phyloP scores from a whole-genome alignment of 1,140 invertebrate genomes.

The Nephila pilipes region DNA sequence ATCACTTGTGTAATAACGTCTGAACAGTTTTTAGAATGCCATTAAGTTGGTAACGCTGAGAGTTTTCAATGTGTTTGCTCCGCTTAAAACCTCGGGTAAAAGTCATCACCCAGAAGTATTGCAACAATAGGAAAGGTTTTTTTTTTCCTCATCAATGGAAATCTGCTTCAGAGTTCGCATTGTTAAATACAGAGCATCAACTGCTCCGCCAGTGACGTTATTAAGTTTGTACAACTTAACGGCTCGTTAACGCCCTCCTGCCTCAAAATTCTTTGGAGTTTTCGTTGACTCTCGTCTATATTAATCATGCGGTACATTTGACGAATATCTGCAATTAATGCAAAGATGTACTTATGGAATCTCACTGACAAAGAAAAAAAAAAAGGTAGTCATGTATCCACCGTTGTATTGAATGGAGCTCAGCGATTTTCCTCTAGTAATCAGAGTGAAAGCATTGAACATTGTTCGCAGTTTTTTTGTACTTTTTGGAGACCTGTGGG shows the following conservation, averaged over 20 bases:
- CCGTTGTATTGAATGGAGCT: slow-evolving; percentile 66
- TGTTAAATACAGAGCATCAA: slow-evolving; percentile 76
- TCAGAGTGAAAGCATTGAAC: slow-evolving; percentile 20
- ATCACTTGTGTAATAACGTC: slow-evolving; percentile 10
- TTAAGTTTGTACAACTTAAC: slow-evolving; percentile 79
- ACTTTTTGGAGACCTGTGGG: not conserved
- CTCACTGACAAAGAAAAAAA: slow-evolving; percentile 67
- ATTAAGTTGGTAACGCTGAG: not conserved
- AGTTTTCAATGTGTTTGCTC: slow-evolving; percentile 7
- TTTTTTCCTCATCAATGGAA: slow-evolving; percentile 77
- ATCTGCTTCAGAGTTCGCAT: slow-evolving; percentile 79
- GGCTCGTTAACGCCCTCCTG: slow-evolving; percentile 77
- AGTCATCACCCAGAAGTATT: slow-evolving; percentile 68
- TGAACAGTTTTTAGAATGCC: not conserved
- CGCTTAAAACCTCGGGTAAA: slow-evolving; percentile 79
- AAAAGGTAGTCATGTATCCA: slow-evolving; percentile 55
- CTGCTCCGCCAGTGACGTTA: slow-evolving; percentile 80
- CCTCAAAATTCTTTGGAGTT: slow-evolving; percentile 82
- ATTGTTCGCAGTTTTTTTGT: slow-evolving; percentile 71
- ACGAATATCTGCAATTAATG: slow-evolving; percentile 71
- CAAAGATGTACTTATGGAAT: slow-evolving; percentile 65
- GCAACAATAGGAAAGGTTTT: slow-evolving; percentile 42
- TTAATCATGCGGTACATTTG: slow-evolving; percentile 69
- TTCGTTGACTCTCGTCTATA: not conserved
- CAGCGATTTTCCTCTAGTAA: slow-evolving; percentile 47